Conservation (phyloP, 2,888 invertebrate species). For the Tanaodytes sp. region DNA sequence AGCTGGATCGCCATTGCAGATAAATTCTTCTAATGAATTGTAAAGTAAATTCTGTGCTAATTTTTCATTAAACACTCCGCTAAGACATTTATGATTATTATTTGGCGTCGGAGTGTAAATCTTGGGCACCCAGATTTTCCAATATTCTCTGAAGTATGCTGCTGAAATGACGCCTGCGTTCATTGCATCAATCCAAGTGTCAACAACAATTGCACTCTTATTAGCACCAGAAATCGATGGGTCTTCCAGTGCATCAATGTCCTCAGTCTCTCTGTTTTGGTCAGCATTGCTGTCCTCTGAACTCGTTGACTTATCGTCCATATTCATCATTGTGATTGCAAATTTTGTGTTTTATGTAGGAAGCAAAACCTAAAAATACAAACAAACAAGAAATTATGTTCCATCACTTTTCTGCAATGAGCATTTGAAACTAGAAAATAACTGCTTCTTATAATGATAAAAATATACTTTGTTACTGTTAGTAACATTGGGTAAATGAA, state of each 20-base stretch:
- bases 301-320: slow-evolving; percentile 52
- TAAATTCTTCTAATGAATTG: slow-evolving; percentile 85
- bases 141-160: slow-evolving; percentile 81
- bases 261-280: slow-evolving; percentile 68
- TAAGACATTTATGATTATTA: slow-evolving; percentile 80
- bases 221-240: slow-evolving; percentile 65
- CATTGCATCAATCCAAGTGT: slow-evolving; percentile 78
- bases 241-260: slow-evolving; percentile 66
- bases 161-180: slow-evolving; percentile 76
- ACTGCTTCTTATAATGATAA: too few relatives aligned
- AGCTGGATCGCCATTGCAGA: slow-evolving; percentile 82
- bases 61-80: slow-evolving; percentile 84
- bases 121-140: slow-evolving; percentile 83
- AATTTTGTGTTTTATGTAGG: neutral
- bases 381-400: neutral
- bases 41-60: slow-evolving; percentile 81
- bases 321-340: slow-evolving; percentile 34
- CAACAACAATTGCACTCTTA: slow-evolving; percentile 70
- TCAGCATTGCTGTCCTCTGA: slow-evolving; percentile 65
- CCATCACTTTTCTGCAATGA: too few relatives aligned
- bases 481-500: too few relatives aligned
- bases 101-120: slow-evolving; percentile 82
- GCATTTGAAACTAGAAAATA: too few relatives aligned
- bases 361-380: slow-evolving; percentile 35
- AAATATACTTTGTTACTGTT: too few relatives aligned